Base-by-base conservation (phyloP, 2,113 vertebrate species). In the Dipodomys ordii region DNA sequence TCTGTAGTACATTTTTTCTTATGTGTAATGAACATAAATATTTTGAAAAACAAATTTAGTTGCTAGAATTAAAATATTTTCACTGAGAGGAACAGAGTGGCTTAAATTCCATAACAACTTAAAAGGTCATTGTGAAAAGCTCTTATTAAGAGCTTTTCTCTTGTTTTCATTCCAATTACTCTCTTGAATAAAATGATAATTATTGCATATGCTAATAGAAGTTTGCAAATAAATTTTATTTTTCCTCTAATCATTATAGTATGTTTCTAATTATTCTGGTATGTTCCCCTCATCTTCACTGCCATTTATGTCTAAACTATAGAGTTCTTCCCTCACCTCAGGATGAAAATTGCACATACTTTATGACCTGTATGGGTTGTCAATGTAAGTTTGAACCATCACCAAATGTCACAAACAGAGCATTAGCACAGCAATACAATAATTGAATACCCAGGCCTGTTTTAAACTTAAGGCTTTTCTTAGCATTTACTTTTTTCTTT, bases 41-140 rank as follows among this genome's bases (percentile, higher is more conserved):
- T 86, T 87, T 62, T 79, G n/a, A 95, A 89, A 93, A 96, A 83
- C 39, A 83, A 87, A 90, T 44, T 57, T 94, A 92, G 44, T 88
- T 82, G 73, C 65, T 91, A n/a, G 93, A 92, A 71, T 92, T 82
- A 96, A 94, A 78, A 53, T 95, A 6, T 85, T 97, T 93, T 68
- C 82, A 57, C 27, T 4, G 3, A 90, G 84, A 25, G n/a, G 46
- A 95, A 92, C 13, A 71, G 57, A 90, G 57, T 90, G 78, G 68
- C 57, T 94, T 74, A 87, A 77, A 28, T 53, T 92, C 87, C 95
- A 11, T 62, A 69, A 53, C n/a, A 83, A 69, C 35, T 74, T 87
- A 67, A 96, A 92, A 90, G 77, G 27, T 80, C 23, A 83, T 39
- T 69, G 49, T 72, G 35, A 93, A 82, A 22, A 81, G 22, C 3